Conservation (phyloP, 2,888 invertebrate species). For the Eueremaeus valkanovi region DNA sequence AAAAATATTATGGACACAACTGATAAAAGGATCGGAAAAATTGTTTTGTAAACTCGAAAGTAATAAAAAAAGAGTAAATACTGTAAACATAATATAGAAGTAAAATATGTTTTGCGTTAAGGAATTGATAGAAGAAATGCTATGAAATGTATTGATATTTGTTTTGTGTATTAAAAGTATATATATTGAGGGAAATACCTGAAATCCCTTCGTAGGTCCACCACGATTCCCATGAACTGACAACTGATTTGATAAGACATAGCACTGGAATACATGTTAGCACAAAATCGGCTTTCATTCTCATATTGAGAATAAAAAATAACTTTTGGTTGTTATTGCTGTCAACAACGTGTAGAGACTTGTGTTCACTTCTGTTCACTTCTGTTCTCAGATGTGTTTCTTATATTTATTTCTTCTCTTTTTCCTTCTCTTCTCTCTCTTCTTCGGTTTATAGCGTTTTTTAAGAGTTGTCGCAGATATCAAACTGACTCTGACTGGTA, state of each 20-base stretch:
- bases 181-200: neutral
- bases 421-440: neutral
- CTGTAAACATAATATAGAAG: neutral
- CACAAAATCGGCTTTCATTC: constrained; percentile 30
- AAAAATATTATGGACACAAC: neutral
- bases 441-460: neutral
- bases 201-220: constrained; percentile 42
- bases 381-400: neutral
- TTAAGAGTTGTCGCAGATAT: constrained; percentile 18
- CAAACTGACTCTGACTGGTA: neutral
- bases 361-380: neutral
- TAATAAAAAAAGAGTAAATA: neutral
- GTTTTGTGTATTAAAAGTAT: neutral
- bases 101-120: neutral
- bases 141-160: no score
- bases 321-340: constrained; percentile 16
- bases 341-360: constrained; percentile 18
- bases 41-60: neutral
- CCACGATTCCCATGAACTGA: constrained; percentile 49
- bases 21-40: neutral
- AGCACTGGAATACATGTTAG: constrained; percentile 7
- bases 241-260: constrained; percentile 45
- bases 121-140: neutral
- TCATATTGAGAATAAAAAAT: constrained; percentile 17
- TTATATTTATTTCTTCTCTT: constrained; percentile 4